phyloP scores from a whole-genome alignment of 2,113 vertebrate genomes.

The chimpanzee (Pan troglodytes) region DNA sequence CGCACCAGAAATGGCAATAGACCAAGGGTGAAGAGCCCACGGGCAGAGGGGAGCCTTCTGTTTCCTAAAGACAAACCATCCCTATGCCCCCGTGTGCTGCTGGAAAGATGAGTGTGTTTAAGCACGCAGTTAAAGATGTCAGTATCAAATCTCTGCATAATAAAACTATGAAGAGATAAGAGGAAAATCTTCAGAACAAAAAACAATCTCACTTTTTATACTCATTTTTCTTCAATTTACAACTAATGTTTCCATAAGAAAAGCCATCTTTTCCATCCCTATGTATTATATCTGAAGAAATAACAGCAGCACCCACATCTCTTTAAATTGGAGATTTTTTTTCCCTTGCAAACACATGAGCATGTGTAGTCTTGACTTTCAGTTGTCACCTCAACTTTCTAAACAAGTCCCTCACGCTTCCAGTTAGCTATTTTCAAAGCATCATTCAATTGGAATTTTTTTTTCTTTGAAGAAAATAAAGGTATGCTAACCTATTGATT shows the following conservation, averaged over 20 bases:
- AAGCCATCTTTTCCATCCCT: constrained; percentile 33
- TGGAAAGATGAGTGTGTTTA: background rate
- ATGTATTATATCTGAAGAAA: constrained; percentile 30
- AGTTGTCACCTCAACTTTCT: constrained; percentile 70
- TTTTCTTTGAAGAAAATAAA: constrained; percentile 52
- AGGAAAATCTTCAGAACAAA: constrained; percentile 23
- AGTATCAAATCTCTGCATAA: background rate
- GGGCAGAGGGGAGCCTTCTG: background rate
- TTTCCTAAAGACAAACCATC: background rate
- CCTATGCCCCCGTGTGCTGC: background rate
- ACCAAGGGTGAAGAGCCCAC: no score
- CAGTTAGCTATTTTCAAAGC: constrained; percentile 52
- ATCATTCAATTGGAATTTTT: constrained; percentile 34
- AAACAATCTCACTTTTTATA: constrained; percentile 47
- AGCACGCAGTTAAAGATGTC: background rate
- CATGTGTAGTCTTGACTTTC: constrained; percentile 73
- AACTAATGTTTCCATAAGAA: constrained; percentile 54
- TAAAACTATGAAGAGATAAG: constrained; percentile 1
- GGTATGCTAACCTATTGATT: constrained; percentile 19
- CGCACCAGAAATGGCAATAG: background rate
- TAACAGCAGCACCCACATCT: background rate
- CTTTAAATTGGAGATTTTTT: constrained; percentile 48
- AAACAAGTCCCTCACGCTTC: constrained; percentile 39
- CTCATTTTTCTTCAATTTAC: constrained; percentile 68
- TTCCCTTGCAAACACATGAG: constrained; percentile 43